Evolutionary conservation across 2,797 vertebrate genomes (phyloP), one percentile per base, ranked within the genome.

Genomic region (Chelon labrosus): DNA sequence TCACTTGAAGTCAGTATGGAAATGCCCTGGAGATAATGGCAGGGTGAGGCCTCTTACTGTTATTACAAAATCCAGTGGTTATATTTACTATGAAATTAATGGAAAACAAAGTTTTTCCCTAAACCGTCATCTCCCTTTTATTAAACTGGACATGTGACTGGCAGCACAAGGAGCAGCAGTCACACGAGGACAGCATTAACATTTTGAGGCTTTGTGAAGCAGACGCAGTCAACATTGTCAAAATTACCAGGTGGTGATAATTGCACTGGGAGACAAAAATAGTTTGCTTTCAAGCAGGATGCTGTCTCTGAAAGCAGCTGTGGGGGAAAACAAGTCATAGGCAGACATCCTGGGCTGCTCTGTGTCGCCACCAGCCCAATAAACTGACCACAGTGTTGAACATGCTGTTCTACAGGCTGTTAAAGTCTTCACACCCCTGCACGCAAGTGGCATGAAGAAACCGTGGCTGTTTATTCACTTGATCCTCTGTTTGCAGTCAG

Each of bases 181-280:
- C 68, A 71, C 64, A 60, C 53, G 14, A 52, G 61, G 65, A 55
- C 53, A 42, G 70, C 65, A 53, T 70, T 62, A 78, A 75, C 69
- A 77, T 78, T 76, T 62, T 74, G 50, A 84, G 63, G 72, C 57
- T 83, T 69, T 76, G 76, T 69, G 70, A 71, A 82, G 73, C 66
- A 77, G 58, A 79, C 65, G 59, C 81, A 84, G 85, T 83, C 77
- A 85, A 82, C 85, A 83, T 73, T 79, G 82, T 87, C 84, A 82
- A 85, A 88, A 91, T 88, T 73, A 81, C 79, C 89, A 88, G 87
- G 87, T 89, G 86, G 84, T 85, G 83, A 85, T 90, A 82, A 91
- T 86, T 89, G 73, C 75, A 69, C 68, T 62, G 59, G 12, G 60
- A 73, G 88, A 82, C 75, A 49, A 65, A 90, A 88, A 88, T 85